These are phyloP conservation scores for Hirtodrosophila confusa DNA, from an alignment of 2,888 invertebrate species.

Conservation along the genomic window DNA sequence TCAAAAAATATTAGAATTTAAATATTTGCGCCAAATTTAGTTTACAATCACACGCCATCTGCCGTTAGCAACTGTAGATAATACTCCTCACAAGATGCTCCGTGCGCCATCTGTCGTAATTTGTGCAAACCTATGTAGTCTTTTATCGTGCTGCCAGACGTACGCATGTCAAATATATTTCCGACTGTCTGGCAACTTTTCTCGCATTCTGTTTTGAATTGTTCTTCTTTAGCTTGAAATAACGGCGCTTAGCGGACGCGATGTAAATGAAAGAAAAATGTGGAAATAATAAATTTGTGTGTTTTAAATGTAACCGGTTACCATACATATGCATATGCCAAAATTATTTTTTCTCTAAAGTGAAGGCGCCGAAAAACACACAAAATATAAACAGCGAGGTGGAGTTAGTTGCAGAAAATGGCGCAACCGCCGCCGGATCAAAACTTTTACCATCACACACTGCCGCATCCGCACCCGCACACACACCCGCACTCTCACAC, in stretches of 20 bases:
- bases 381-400: conserved; percentile 27
- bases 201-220: conserved; percentile 55
- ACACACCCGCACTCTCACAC: conserved; percentile 47
- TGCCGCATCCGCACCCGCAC: conserved; percentile 61
- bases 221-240: conserved; percentile 41
- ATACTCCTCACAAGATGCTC: rapidly evolving
- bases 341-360: conserved; percentile 18
- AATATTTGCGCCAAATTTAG: no score
- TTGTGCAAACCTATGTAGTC: rapidly evolving
- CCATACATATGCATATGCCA: conserved; percentile 37
- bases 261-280: conserved; percentile 61
- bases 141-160: conserved; percentile 21
- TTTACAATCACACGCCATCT: conserved; percentile 22
- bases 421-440: conserved; percentile 78
- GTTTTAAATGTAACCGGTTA: conserved; percentile 68
- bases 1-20: no score
- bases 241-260: conserved; percentile 57
- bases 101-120: conserved; percentile 17
- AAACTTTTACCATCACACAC: conserved; percentile 70
- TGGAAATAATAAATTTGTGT: conserved; percentile 57
- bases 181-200: conserved; percentile 10
- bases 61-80: neutral
- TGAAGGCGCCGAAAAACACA: conserved; percentile 29
- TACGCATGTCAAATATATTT: neutral
- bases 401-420: conserved; percentile 65